A percentile compares a stretch with the other conserved stretches of the same genome.
These are phyloP conservation scores for Scomber scombrus DNA, from an alignment of 2,113 vertebrate genomes.

Conservation along the genomic window DNA sequence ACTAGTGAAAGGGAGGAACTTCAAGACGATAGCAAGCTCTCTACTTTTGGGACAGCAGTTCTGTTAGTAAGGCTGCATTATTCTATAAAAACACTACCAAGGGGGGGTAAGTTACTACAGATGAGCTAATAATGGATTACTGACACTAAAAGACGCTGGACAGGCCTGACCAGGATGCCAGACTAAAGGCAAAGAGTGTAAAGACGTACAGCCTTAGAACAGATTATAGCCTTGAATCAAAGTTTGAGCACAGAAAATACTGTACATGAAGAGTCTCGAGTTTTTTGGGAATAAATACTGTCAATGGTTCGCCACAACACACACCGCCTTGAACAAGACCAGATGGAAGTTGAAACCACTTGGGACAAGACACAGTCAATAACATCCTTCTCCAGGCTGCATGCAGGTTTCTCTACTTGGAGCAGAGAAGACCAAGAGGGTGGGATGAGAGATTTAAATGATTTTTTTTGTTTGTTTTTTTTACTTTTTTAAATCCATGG, in stretches of 20 bases:
- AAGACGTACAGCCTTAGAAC: constrained; percentile 53
- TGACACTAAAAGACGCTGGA: constrained; percentile 40
- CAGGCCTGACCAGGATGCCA: constrained; percentile 43
- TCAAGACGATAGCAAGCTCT: constrained; percentile 41
- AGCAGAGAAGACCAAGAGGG: constrained; percentile 54
- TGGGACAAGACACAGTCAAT: constrained; percentile 63
- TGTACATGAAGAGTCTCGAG: constrained; percentile 34
- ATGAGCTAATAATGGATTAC: constrained; percentile 36
- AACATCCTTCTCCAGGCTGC: constrained; percentile 75
- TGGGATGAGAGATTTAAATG: constrained; percentile 43
- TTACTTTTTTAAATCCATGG: constrained; percentile 49
- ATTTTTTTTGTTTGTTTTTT: constrained; percentile 18
- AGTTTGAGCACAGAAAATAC: constrained; percentile 59
- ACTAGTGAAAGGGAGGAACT: constrained; percentile 25
- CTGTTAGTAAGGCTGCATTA: constrained; percentile 61
- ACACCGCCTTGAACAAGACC: constrained; percentile 50
- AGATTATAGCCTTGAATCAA: constrained; percentile 52
- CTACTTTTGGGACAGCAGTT: constrained; percentile 34
- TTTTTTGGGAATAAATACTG: constrained; percentile 68
- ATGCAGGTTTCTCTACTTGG: constrained; percentile 75
- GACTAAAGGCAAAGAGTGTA: constrained; percentile 72
- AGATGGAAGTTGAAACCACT: constrained; percentile 53
- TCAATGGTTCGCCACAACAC: constrained; percentile 63
- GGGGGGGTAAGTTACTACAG: constrained; percentile 19
- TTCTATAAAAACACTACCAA: constrained; percentile 52